These are phyloP conservation scores for Myripristis murdjan DNA, from an alignment of 2,797 vertebrate species.

Conservation along the genomic window DNA sequence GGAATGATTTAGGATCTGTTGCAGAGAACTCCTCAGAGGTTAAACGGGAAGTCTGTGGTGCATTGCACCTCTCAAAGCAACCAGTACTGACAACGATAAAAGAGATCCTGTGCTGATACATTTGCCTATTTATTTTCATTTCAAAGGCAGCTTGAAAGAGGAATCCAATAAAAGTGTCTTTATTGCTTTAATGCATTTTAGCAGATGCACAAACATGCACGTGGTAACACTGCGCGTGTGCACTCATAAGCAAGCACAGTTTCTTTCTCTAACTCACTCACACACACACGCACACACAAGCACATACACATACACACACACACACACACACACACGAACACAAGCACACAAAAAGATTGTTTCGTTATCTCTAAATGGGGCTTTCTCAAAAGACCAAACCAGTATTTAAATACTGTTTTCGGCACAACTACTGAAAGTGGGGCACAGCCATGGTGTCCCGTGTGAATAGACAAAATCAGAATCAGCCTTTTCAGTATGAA, in stretches of 20 bases:
- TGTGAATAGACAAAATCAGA: slow-evolving; percentile 71
- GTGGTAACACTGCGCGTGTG: slow-evolving; percentile 25
- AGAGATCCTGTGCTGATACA: slow-evolving; percentile 73
- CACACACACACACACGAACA: slow-evolving; percentile 21
- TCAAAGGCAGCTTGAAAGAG: slow-evolving; percentile 72
- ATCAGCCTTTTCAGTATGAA: slow-evolving; percentile 65
- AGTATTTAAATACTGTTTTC: slow-evolving; percentile 64
- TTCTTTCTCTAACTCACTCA: slow-evolving; percentile 9
- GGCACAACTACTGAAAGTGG: slow-evolving; percentile 73
- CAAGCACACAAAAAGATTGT: slow-evolving; percentile 57
- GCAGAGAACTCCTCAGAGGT: slow-evolving; percentile 73
- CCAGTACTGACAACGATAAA: slow-evolving; percentile 76
- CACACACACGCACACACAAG: slow-evolving; percentile 8
- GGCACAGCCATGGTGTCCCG: slow-evolving; percentile 61
- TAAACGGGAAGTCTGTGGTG: slow-evolving; percentile 77
- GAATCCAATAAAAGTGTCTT: slow-evolving; percentile 73
- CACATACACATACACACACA: slow-evolving; percentile 38
- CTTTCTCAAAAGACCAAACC: slow-evolving; percentile 66
- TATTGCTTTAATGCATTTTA: slow-evolving; percentile 74
- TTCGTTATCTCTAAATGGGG: slow-evolving; percentile 71
- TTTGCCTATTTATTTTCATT: slow-evolving; percentile 83
- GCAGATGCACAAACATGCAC: slow-evolving; percentile 69
- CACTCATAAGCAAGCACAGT: slow-evolving; percentile 34
- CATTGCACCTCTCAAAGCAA: slow-evolving; percentile 77
- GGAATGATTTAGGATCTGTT: slow-evolving; percentile 79